These are phyloP conservation scores for Dasysyrphus albostriatus DNA, from an alignment of 2,888 invertebrate species.

Conservation along the genomic window DNA sequence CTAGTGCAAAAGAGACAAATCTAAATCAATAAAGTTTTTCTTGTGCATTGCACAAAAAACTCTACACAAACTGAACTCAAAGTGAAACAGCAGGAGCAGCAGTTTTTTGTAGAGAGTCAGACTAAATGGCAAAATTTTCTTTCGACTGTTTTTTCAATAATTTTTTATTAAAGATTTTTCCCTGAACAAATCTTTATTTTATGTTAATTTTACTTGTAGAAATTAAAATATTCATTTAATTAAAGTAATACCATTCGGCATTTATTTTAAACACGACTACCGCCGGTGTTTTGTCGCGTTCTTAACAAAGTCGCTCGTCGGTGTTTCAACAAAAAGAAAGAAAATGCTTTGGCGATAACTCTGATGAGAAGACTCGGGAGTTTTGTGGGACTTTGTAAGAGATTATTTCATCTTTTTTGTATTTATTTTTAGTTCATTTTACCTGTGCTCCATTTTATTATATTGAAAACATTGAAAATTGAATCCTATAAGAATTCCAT, in stretches of 20 bases:
- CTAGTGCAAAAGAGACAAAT: slow-evolving; percentile 34
- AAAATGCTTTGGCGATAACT: slow-evolving; percentile 70
- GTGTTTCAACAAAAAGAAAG: slow-evolving; percentile 34
- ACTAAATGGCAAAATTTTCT: slow-evolving; percentile 70
- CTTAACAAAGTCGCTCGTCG: slow-evolving; percentile 30
- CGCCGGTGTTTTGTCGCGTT: slow-evolving; percentile 70
- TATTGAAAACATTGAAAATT: slow-evolving; percentile 29
- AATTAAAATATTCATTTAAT: slow-evolving; percentile 42
- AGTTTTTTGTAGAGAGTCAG: slow-evolving; percentile 52
- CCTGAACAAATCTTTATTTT: slow-evolving; percentile 41
- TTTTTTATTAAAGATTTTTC: slow-evolving; percentile 53
- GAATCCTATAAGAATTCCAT: slow-evolving; percentile 17
- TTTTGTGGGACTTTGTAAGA: slow-evolving; percentile 71
- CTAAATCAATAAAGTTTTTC: neutral
- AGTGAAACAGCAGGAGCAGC: slow-evolving; percentile 67
- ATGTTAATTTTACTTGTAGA: slow-evolving; percentile 52
- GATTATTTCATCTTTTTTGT: slow-evolving; percentile 45
- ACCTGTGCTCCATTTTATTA: slow-evolving; percentile 32
- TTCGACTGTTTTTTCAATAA: slow-evolving; percentile 64
- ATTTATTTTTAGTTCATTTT: slow-evolving; percentile 56
- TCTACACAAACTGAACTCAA: slow-evolving; percentile 31
- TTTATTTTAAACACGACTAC: slow-evolving; percentile 38
- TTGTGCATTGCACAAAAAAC: slow-evolving; percentile 41
- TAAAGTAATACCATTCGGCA: slow-evolving; percentile 47
- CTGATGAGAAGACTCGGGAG: slow-evolving; percentile 57